Conservation (phyloP, 2,113 vertebrate species). For the Cephalopterus ornatus region DNA sequence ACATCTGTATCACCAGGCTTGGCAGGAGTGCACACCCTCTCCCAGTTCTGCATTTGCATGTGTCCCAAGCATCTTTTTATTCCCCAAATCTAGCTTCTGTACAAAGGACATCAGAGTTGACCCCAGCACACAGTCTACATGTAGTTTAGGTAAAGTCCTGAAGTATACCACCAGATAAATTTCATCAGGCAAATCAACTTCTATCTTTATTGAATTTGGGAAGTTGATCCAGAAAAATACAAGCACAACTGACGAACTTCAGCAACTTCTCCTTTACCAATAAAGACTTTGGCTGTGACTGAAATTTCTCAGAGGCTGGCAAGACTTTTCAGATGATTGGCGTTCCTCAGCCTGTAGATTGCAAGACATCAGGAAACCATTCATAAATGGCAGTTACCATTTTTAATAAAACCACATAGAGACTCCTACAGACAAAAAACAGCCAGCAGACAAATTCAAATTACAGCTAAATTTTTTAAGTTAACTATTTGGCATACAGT, state of each 20-base stretch:
- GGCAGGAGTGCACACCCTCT: background rate
- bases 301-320: background rate
- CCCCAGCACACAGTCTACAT: background rate
- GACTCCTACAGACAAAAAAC: background rate
- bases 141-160: background rate
- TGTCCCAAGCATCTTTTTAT: background rate
- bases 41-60: background rate
- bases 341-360: background rate
- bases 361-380: background rate
- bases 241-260: background rate
- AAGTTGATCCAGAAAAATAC: background rate
- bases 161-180: background rate
- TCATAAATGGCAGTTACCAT: background rate
- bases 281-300: background rate
- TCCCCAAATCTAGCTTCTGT: background rate
- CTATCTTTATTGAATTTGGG: background rate
- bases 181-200: background rate
- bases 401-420: background rate
- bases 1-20: background rate
- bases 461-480: background rate
- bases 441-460: background rate
- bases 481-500: background rate
- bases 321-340: background rate
- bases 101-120: background rate
- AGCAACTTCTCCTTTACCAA: background rate